phyloP scores from a whole-genome alignment of 2,888 invertebrate genomes.

The Papilio elwesi region DNA sequence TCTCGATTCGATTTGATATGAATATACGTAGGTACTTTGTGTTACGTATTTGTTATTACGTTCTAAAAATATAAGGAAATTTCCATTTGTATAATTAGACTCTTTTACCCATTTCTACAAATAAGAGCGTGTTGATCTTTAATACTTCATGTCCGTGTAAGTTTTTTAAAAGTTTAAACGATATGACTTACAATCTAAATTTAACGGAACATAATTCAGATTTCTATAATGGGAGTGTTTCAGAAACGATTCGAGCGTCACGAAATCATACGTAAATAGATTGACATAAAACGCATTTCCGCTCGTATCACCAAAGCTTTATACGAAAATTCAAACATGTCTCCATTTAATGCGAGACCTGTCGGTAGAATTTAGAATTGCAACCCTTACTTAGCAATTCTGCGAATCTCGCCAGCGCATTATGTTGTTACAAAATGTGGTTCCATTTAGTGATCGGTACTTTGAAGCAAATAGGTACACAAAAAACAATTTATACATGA shows the following conservation, averaged over 20 bases:
- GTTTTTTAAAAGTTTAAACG: too few species aligned
- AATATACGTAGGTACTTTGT: too few species aligned
- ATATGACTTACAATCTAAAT: not conserved
- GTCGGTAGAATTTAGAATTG: conserved; percentile 61
- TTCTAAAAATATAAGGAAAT: too few species aligned
- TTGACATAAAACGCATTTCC: conserved; percentile 58
- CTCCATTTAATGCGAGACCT: conserved; percentile 59
- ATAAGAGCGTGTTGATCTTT: too few species aligned
- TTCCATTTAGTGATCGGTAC: conserved; percentile 38
- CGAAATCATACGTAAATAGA: conserved; percentile 55
- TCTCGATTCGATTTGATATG: too few species aligned
- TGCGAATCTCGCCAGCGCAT: conserved; percentile 42
- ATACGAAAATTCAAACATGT: conserved; percentile 59
- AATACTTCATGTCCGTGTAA: too few species aligned
- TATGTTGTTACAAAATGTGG: conserved; percentile 42
- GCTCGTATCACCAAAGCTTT: conserved; percentile 45
- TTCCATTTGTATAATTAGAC: too few species aligned
- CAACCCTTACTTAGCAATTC: conserved; percentile 54
- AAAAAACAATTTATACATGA: conserved; percentile 3
- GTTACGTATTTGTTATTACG: too few species aligned
- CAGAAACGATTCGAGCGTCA: conserved; percentile 40
- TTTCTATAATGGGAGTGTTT: not conserved
- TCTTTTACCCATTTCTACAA: too few species aligned
- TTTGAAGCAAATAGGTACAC: conserved; percentile 19
- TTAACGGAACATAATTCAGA: not conserved